Conservation (phyloP, 2,888 invertebrate species). For the Drosophila kambysellisi region DNA sequence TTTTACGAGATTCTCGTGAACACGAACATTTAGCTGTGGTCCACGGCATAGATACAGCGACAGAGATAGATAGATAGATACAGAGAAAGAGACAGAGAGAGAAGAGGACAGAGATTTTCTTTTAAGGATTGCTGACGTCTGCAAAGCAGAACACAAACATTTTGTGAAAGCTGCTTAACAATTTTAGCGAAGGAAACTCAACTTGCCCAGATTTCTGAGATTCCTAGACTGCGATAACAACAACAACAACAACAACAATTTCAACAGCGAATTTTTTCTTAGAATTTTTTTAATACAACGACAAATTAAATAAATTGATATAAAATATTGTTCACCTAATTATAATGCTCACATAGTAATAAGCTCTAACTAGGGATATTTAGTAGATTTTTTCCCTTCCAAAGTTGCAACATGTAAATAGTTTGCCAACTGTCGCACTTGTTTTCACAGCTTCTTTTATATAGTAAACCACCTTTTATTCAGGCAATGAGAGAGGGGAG, state of each 20-base stretch:
- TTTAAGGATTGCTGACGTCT: background rate
- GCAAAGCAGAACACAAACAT: background rate
- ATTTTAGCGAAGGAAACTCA: background rate
- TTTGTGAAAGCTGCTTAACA: background rate
- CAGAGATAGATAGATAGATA: background rate
- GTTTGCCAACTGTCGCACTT: conserved; percentile 36
- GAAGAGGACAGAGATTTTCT: background rate
- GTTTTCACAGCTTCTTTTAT: conserved; percentile 40
- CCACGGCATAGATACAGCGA: background rate
- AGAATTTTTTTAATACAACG: background rate
- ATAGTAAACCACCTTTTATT: conserved; percentile 52
- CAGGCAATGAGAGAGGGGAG: background rate
- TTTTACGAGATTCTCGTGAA: background rate
- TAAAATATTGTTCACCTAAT: background rate
- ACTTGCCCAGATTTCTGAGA: background rate
- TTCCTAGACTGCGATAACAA: background rate
- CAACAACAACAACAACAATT: background rate
- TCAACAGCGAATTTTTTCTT: background rate
- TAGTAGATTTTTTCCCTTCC: background rate
- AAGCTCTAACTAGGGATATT: background rate
- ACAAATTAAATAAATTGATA: background rate
- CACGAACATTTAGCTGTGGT: background rate
- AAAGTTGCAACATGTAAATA: background rate
- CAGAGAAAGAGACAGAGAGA: background rate
- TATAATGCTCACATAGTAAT: background rate